Evolutionary conservation across 1,140 invertebrate genomes (phyloP).

Genomic region (Panonychus citri): DNA sequence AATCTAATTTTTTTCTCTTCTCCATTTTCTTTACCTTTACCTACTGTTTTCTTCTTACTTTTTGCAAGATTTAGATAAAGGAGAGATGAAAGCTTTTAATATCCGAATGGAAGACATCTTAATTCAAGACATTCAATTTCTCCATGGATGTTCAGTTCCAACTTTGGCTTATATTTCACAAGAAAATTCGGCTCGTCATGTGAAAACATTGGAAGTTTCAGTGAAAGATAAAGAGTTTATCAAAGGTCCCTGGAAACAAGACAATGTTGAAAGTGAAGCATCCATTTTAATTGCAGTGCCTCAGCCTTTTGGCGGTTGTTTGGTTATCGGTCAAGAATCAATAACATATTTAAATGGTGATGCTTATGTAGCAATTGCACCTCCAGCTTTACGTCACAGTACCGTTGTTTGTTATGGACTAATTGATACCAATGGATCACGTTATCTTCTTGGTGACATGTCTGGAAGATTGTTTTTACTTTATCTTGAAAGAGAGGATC

Average conservation of each 20-base stretch:
- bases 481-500: conserved; percentile 63
- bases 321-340: conserved; percentile 90
- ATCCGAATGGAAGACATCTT: conserved; percentile 82
- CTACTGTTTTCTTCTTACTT: too few species aligned
- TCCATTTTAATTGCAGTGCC: conserved; percentile 78
- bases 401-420: conserved; percentile 85
- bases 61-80: conserved; percentile 67
- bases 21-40: too few species aligned
- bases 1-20: not conserved
- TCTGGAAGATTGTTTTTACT: conserved; percentile 76
- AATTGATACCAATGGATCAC: conserved; percentile 67
- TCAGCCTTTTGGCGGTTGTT: conserved; percentile 70
- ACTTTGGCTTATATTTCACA: conserved; percentile 90
- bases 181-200: conserved; percentile 60
- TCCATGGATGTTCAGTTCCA: conserved; percentile 75
- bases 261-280: conserved; percentile 92
- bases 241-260: conserved; percentile 88
- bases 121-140: conserved; percentile 83
- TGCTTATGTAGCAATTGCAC: conserved; percentile 63
- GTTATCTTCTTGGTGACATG: conserved; percentile 85
- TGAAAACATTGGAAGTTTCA: conserved; percentile 89
- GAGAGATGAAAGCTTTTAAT: conserved; percentile 78
- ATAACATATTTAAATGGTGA: conserved; percentile 89
- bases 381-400: conserved; percentile 76
- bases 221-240: conserved; percentile 84